Base-by-base conservation (phyloP, 2,113 vertebrate genomes). In the Peromyscus californicus region DNA sequence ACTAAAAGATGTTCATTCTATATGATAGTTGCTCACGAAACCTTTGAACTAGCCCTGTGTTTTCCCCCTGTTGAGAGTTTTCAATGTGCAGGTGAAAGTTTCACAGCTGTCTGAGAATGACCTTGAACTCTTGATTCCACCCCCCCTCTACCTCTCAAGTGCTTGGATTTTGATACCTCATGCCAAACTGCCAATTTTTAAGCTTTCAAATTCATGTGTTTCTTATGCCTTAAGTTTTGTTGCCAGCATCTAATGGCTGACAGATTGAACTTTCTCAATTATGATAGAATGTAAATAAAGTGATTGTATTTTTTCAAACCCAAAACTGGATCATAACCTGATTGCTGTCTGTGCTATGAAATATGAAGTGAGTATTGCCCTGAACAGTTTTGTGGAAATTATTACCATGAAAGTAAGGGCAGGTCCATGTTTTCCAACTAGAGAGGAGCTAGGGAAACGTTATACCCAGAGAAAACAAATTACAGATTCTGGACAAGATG, bases 1-100 rank as follows among this genome's bases (percentile, higher is more conserved):
- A 97, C 88, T 89, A 85, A 93, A 95, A 89, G 42, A 85, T 96
- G 89, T 96, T 96, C 94, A 45, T 45, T 85, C 96, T 94, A 86
- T 78, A 86, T 70, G 76, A 98, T 91, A 17, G 22, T 96, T 96
- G 89, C 90, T 97, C 42, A 48, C 94, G 85, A 97, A 93, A 95
- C 72, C 85, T 96, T 92, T 96, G 93, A 97, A 72, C 89, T 95
- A 91, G 85, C 90, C 93, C 79, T 17, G 61, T 84, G 63, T 67
- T 72, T 89, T 89, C 92, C 69, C 4, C 11, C 9, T 86, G 11
- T 63, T 95, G 93, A 96, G 84, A 97, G 92, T 96, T 75, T 96
- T 97, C 95, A 85, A 67, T 91, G 16, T 89, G 89, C 93, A 96
- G 69, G 95, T 97, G 90, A 95, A 97, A 93, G 96, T 95, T 97